A percentile compares a stretch with the other conserved stretches of the same genome.
Conservation (phyloP, 2,113 vertebrate genomes). For the Tyto alba region DNA sequence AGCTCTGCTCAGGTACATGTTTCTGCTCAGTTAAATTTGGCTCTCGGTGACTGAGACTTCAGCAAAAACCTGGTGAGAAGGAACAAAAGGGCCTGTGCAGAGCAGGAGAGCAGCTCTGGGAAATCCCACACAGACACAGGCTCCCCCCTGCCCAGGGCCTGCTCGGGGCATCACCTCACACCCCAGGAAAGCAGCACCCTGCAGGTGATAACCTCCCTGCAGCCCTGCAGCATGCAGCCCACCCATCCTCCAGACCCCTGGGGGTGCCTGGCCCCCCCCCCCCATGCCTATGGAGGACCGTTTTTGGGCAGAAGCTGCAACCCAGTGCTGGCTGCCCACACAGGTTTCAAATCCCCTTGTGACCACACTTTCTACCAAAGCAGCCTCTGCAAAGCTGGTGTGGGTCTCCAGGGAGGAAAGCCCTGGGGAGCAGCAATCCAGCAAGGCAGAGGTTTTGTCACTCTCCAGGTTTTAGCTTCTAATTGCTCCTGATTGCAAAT, state of each 20-base stretch:
- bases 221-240: background rate
- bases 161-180: fast-evolving
- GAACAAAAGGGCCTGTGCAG: background rate
- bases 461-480: background rate
- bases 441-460: background rate
- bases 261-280: background rate
- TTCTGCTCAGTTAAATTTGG: background rate
- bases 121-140: background rate
- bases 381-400: background rate
- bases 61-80: background rate
- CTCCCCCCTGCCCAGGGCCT: background rate
- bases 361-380: fast-evolving
- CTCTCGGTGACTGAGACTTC: background rate
- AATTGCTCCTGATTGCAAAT: background rate
- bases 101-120: background rate
- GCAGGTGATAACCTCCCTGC: fast-evolving
- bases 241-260: fast-evolving
- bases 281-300: background rate
- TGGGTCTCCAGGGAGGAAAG: background rate
- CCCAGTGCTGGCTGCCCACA: background rate
- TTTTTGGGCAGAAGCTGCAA: background rate
- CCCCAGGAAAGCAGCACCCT: background rate
- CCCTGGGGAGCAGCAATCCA: background rate
- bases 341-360: background rate
- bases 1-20: background rate